Conservation (phyloP, 2,113 vertebrate species). For the human (Homo sapiens) region DNA sequence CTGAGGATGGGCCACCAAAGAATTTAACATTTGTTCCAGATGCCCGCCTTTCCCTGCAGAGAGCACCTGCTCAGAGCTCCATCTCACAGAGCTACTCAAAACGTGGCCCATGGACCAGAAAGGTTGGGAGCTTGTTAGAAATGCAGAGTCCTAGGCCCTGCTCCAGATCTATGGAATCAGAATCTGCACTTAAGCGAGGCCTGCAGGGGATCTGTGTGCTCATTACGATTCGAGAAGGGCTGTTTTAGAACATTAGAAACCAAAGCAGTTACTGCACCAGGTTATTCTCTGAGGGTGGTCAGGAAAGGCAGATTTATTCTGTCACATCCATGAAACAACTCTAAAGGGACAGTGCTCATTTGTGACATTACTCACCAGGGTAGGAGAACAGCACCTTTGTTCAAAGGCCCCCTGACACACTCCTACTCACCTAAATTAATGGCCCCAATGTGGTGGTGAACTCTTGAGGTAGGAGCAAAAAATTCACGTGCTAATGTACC, state of each 20-base stretch:
- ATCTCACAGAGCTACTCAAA: not conserved
- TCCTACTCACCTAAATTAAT: not conserved
- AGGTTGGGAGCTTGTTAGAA: not conserved
- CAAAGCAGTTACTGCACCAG: not conserved
- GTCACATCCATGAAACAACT: not conserved
- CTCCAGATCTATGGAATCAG: not conserved
- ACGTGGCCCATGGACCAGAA: not conserved
- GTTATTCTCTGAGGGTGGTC: not conserved
- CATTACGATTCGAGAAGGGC: not conserved
- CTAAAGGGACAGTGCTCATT: not conserved
- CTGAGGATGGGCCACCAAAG: not conserved
- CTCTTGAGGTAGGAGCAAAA: not conserved
- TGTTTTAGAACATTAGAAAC: conserved; percentile 6
- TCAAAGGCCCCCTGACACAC: not conserved
- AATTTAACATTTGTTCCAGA: not conserved
- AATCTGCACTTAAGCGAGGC: not conserved
- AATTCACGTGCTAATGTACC: not conserved
- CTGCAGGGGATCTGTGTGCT: not conserved
- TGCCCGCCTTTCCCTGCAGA: not conserved
- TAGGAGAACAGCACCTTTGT: not conserved
- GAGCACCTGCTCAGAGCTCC: not conserved
- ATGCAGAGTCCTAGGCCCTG: not conserved
- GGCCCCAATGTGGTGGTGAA: not conserved
- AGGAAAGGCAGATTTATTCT: not conserved
- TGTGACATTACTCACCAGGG: not conserved